phyloP scores from a whole-genome alignment of 2,797 vertebrate species.

The Onychomys arenicola region DNA sequence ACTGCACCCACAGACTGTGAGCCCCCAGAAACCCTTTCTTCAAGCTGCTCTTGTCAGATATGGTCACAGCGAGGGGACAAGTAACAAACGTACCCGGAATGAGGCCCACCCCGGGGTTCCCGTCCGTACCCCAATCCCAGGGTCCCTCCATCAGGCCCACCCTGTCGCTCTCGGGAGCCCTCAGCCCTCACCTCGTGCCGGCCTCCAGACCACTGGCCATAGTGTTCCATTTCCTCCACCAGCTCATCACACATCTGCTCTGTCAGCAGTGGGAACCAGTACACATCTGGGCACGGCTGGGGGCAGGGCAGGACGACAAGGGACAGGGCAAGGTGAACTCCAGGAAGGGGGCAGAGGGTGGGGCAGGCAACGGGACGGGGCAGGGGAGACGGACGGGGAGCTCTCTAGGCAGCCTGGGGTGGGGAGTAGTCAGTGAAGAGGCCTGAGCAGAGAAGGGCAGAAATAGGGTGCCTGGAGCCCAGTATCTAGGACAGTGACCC shows the following conservation, averaged over 20 bases:
- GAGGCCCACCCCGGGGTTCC: background rate
- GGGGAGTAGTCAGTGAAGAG: background rate
- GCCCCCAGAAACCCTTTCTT: background rate
- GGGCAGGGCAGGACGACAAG: background rate
- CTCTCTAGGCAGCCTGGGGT: background rate
- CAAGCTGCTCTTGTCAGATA: background rate
- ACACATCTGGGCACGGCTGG: conserved; percentile 93
- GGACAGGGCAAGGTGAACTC: background rate
- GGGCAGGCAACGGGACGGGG: background rate
- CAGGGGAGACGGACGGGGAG: background rate
- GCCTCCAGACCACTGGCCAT: conserved; percentile 92
- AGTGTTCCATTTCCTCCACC: conserved; percentile 92
- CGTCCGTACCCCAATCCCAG: background rate
- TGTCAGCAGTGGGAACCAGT: conserved; percentile 94
- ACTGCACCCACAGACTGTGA: background rate
- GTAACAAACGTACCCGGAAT: background rate
- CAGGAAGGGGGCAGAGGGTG: fast-evolving
- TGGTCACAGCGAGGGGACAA: background rate
- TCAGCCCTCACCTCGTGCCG: conserved; percentile 86
- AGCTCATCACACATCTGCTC: conserved; percentile 93
- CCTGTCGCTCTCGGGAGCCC: fast-evolving
- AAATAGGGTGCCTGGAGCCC: fast-evolving
- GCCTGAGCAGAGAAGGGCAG: background rate
- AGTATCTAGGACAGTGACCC: background rate
- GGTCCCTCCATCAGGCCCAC: background rate